Conservation (phyloP, 2,113 vertebrate species). For the Sturnira hondurensis region DNA sequence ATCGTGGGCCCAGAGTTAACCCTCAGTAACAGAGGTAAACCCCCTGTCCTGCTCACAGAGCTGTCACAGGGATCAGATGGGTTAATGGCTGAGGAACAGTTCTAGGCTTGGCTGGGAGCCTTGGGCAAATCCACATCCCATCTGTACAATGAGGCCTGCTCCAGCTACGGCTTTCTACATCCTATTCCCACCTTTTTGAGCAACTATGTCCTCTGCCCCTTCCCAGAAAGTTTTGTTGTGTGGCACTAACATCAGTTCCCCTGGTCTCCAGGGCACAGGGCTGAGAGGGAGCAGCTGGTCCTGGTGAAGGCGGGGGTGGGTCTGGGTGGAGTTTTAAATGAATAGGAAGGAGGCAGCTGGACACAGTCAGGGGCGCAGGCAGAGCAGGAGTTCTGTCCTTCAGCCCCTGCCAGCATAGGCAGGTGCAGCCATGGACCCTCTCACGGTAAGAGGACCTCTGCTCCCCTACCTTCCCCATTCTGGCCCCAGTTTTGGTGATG, state of each 20-base stretch:
- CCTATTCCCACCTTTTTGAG: neutral
- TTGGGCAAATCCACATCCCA: neutral
- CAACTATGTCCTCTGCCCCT: neutral
- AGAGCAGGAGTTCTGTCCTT: neutral
- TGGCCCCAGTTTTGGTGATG: neutral
- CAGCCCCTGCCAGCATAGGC: neutral
- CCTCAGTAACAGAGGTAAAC: neutral
- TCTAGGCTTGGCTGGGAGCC: neutral
- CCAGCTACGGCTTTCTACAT: neutral
- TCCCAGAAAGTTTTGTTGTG: conserved; percentile 37
- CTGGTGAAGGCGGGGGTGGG: conserved; percentile 35
- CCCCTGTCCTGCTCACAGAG: neutral
- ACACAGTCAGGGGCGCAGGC: neutral
- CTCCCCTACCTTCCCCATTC: neutral
- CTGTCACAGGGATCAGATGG: neutral
- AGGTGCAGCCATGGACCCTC: conserved; percentile 49
- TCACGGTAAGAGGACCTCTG: conserved; percentile 52
- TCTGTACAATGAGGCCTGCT: neutral
- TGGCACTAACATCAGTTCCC: neutral
- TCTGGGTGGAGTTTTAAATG: conserved; percentile 6
- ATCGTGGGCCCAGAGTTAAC: neutral
- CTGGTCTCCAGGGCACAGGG: conserved; percentile 36
- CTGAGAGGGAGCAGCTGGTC: conserved; percentile 66
- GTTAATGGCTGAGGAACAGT: neutral
- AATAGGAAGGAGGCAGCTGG: neutral